Evolutionary conservation across 2,113 vertebrate species (phyloP).

Genomic region (Oceanodroma tethys): DNA sequence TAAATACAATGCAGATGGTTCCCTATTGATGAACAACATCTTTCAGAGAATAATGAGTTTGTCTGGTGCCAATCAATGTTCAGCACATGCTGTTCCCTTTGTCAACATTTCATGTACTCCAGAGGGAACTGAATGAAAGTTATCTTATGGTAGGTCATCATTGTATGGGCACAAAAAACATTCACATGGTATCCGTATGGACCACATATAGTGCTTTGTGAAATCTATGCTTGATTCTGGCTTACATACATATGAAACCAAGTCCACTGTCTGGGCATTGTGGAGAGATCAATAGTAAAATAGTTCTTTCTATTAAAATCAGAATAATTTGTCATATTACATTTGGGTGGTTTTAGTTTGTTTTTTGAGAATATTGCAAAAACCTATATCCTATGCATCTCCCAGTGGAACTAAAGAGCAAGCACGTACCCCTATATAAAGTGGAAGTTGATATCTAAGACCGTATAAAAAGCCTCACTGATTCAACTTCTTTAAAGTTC

Average conservation of each 20-base stretch:
- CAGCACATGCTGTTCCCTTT: conserved; percentile 37
- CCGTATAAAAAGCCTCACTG: neutral
- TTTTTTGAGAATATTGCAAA: neutral
- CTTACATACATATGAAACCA: neutral
- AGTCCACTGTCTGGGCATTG: neutral
- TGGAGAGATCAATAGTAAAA: neutral
- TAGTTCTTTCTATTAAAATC: neutral
- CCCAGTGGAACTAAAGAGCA: neutral
- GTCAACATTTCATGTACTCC: conserved; percentile 6
- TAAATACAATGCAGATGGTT: conserved; percentile 53
- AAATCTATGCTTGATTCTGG: neutral
- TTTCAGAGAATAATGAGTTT: conserved; percentile 55
- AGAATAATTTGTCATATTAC: neutral
- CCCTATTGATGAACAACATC: neutral
- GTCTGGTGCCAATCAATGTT: conserved; percentile 36
- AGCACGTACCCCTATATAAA: neutral
- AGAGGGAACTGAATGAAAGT: conserved; percentile 15
- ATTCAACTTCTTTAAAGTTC: neutral
- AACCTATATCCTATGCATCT: neutral
- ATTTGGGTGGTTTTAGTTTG: neutral
- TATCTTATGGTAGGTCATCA: neutral
- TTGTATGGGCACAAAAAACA: neutral
- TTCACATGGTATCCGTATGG: neutral
- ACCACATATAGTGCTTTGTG: neutral
- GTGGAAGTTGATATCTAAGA: neutral